Base-by-base conservation (phyloP, 2,113 vertebrate species). In the Nestor notabilis region DNA sequence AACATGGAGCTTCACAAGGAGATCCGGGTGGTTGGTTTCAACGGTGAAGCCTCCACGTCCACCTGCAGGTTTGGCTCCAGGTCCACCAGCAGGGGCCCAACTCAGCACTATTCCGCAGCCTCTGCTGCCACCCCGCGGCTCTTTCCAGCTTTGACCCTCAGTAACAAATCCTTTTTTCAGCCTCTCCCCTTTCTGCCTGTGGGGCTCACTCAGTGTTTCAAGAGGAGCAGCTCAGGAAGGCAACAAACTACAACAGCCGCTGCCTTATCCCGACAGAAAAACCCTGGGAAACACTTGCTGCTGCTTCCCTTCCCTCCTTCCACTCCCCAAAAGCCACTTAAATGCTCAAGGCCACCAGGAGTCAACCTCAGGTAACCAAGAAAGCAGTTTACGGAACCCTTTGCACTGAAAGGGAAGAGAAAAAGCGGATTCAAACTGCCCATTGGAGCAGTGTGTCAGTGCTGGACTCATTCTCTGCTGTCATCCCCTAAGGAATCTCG, bases 21-120 rank as follows among this genome's bases (percentile, higher is more conserved):
- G 33, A 35, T 14, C 35, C 25, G 6, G 1, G 0, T 1, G 9
- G 37, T 31, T 33, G 37, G 2, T 24, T 25, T 5, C 33, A 8
- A 0, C 0, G 18, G 0, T 2, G 5, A n/a, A 21, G n/a, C 4
- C 6, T 0, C 1, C 7, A 15, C 4, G 0, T 6, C 3, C 33
- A 5, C 18, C 43, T 0, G 4, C 31, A 64, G 43, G 39, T 10
- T 6, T 8, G 21, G 56, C 39, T 17, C 39, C 7, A 0, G 2
- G 1, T 2, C 43, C 17, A 5, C 0, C 19, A 3, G 35, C 5
- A 10, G 35, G 46, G 46, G 43, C 25, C 11, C 37, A 9, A 29
- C 43, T 0, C 31, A 10, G 2, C 5, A 2, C 33, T 5, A 1
- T 24, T 43, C 11, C 11, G 0, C 21, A 5, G 28, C 2, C 77